phyloP scores from a whole-genome alignment of 2,888 invertebrate genomes.

The Leptopilina myrica region DNA sequence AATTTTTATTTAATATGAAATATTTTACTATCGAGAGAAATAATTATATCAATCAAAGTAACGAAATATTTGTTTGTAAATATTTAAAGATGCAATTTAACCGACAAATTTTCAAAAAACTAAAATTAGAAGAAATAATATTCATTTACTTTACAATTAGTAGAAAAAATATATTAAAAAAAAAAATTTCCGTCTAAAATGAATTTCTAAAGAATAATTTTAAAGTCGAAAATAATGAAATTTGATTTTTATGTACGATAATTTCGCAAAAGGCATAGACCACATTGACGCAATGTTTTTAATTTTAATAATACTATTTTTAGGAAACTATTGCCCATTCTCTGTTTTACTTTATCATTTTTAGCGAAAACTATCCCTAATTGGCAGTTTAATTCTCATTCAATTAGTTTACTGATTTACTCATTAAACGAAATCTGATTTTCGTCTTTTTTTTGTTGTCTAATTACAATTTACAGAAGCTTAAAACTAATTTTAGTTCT shows the following conservation, averaged over 20 bases:
- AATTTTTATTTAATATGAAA: no score
- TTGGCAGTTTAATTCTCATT: slow-evolving; percentile 60
- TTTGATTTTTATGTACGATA: not conserved
- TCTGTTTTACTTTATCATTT: slow-evolving; percentile 45
- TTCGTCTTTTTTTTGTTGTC: not conserved
- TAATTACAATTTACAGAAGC: slow-evolving; percentile 30
- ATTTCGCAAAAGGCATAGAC: slow-evolving; percentile 12
- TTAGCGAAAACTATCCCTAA: slow-evolving; percentile 57
- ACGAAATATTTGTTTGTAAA: no score
- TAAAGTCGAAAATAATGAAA: slow-evolving; percentile 3
- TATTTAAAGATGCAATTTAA: no score
- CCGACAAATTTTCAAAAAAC: no score
- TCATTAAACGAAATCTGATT: slow-evolving; percentile 23
- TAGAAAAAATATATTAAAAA: not conserved
- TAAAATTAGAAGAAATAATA: not conserved
- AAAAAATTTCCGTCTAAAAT: not conserved
- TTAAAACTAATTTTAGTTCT: slow-evolving; percentile 9
- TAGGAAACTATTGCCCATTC: slow-evolving; percentile 53
- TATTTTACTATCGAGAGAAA: no score
- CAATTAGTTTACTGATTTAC: slow-evolving; percentile 48
- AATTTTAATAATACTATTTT: slow-evolving; percentile 39
- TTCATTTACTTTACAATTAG: not conserved
- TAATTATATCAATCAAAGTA: no score
- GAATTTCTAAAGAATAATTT: not conserved
- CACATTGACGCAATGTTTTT: slow-evolving; percentile 46